Evolutionary conservation across 1,140 invertebrate genomes (phyloP).

Genomic region (Aphelenchoides besseyi): DNA sequence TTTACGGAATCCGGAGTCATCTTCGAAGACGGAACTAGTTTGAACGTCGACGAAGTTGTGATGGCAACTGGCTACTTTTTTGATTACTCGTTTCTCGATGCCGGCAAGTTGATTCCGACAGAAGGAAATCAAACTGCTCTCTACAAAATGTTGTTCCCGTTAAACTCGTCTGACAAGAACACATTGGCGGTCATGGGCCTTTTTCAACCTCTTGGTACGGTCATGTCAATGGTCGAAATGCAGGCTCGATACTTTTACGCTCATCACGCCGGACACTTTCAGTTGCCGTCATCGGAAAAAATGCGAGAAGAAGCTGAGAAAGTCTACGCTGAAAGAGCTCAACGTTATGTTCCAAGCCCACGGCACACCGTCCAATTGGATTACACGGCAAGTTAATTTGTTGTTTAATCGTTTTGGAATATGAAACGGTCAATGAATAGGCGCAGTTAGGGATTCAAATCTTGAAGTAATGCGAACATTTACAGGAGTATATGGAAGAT

Average conservation of each 20-base stretch:
- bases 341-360: conserved; percentile 39
- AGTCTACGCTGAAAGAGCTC: conserved; percentile 29
- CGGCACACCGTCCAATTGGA: conserved; percentile 59
- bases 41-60: conserved; percentile 50
- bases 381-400: not conserved
- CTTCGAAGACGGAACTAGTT: conserved; percentile 63
- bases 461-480: no score
- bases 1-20: conserved; percentile 63
- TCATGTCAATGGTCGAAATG: conserved; percentile 51
- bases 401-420: no score
- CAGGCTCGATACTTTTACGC: conserved; percentile 44
- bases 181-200: conserved; percentile 64
- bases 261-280: conserved; percentile 20
- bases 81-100: conserved; percentile 53
- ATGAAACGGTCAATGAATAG: no score
- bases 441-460: no score
- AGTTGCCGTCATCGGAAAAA: conserved; percentile 27
- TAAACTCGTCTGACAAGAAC: conserved; percentile 54
- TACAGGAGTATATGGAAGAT: conserved; percentile 61
- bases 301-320: conserved; percentile 22
- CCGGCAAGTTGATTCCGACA: conserved; percentile 39
- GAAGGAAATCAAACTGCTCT: conserved; percentile 62
- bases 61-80: conserved; percentile 62
- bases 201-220: conserved; percentile 52
- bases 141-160: conserved; percentile 64